These are phyloP conservation scores for Junco hyemalis DNA, from an alignment of 2,113 vertebrate species.

Conservation along the genomic window DNA sequence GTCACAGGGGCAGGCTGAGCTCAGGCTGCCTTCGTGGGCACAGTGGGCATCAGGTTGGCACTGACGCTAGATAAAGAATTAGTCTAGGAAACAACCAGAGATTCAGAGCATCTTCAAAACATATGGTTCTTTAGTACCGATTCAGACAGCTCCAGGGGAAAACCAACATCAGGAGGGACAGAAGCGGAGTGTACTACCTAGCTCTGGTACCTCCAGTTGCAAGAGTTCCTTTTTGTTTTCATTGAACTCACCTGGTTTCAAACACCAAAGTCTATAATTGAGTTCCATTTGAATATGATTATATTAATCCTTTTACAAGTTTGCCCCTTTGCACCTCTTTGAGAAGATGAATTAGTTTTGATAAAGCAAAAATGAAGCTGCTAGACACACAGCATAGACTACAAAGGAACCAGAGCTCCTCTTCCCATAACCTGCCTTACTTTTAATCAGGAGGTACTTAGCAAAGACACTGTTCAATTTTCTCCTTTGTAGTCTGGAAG, in stretches of 20 bases:
- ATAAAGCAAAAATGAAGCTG: not conserved
- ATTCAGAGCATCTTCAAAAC: not conserved
- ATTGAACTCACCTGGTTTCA: not conserved
- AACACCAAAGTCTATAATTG: not conserved
- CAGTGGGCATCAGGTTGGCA: rapidly evolving
- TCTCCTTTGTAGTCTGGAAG: not conserved
- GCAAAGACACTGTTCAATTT: not conserved
- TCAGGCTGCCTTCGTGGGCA: not conserved
- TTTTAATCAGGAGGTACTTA: not conserved
- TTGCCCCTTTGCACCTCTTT: not conserved
- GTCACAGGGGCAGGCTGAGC: not conserved
- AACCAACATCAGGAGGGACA: rapidly evolving
- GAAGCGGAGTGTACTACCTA: not conserved
- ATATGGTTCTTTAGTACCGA: not conserved
- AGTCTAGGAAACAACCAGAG: not conserved
- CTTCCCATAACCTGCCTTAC: not conserved
- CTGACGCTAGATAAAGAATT: not conserved
- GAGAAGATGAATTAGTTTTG: not conserved
- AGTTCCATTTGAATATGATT: not conserved
- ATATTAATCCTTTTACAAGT: not conserved
- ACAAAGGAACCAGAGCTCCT: not conserved
- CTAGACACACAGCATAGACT: not conserved
- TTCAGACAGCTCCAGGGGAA: not conserved
- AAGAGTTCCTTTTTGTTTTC: not conserved
- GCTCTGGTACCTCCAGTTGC: not conserved